Evolutionary conservation across 2,888 invertebrate genomes (phyloP).

Genomic region (Cosmia pyralina): DNA sequence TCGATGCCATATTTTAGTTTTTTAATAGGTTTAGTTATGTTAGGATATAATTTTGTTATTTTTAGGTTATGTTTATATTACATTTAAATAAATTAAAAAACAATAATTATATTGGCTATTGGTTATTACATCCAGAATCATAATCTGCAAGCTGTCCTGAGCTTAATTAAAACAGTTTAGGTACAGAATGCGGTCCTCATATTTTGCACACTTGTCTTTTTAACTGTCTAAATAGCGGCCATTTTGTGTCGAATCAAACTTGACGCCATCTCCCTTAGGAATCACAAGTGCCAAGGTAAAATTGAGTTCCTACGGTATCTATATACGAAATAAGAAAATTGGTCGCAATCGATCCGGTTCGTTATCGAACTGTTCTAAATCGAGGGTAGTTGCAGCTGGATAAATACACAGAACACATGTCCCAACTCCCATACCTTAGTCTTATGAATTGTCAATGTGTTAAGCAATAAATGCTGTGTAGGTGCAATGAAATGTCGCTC

Average conservation of each 20-base stretch:
- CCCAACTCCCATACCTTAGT: constrained; percentile 8
- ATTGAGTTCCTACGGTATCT: background rate
- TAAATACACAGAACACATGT: constrained; percentile 35
- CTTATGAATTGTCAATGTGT: constrained; percentile 33
- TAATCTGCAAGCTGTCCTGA: no score
- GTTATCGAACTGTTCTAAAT: constrained; percentile 14
- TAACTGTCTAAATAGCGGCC: background rate
- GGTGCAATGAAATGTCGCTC: background rate
- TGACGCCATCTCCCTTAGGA: background rate
- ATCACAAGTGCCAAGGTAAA: background rate
- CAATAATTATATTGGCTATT: no score
- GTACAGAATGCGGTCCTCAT: no score
- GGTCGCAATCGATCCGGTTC: constrained; percentile 10
- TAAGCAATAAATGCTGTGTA: background rate
- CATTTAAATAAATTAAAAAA: no score
- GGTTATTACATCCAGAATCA: no score
- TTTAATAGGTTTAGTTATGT: no score
- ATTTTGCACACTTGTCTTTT: no score
- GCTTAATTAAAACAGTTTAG: no score
- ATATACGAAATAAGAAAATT: background rate
- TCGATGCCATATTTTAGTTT: no score
- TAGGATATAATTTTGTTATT: no score
- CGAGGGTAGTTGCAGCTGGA: constrained; percentile 14
- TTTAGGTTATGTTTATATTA: no score
- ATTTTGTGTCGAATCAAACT: background rate